Conservation (phyloP, 2,888 invertebrate genomes). For the Eristalinus sepulchralis region DNA sequence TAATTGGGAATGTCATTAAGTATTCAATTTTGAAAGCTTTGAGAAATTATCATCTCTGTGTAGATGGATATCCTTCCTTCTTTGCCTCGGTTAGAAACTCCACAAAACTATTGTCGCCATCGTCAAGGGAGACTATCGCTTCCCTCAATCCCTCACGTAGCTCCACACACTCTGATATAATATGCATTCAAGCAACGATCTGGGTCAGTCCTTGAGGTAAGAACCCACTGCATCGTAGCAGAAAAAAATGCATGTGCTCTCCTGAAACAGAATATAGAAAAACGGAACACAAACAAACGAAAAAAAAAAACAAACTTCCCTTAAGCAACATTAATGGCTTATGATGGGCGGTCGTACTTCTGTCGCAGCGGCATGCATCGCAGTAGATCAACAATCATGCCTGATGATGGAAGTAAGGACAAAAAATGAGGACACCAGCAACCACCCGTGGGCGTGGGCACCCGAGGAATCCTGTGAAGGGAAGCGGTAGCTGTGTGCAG, state of each 20-base stretch:
- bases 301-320: slow-evolving; percentile 10
- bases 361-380: slow-evolving; percentile 45
- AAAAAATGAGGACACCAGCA: slow-evolving; percentile 8
- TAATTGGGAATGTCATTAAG: background rate
- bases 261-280: background rate
- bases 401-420: slow-evolving; percentile 11
- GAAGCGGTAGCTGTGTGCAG: background rate
- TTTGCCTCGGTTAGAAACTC: background rate
- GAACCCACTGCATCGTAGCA: slow-evolving; percentile 23
- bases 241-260: background rate
- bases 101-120: background rate
- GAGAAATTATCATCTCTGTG: slow-evolving; percentile 13
- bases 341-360: slow-evolving; percentile 30
- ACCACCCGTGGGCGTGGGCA: background rate
- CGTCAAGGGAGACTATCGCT: background rate
- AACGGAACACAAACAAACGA: too few relatives aligned
- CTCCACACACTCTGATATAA: background rate
- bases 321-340: slow-evolving; percentile 53
- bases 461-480: background rate
- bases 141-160: background rate
- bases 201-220: slow-evolving; percentile 42
- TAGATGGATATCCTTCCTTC: slow-evolving; percentile 1
- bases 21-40: slow-evolving; percentile 23
- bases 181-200: slow-evolving; percentile 27
- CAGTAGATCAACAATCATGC: slow-evolving; percentile 54